These are phyloP conservation scores for Eristalis pertinax DNA, from an alignment of 2,888 invertebrate species.

Conservation along the genomic window DNA sequence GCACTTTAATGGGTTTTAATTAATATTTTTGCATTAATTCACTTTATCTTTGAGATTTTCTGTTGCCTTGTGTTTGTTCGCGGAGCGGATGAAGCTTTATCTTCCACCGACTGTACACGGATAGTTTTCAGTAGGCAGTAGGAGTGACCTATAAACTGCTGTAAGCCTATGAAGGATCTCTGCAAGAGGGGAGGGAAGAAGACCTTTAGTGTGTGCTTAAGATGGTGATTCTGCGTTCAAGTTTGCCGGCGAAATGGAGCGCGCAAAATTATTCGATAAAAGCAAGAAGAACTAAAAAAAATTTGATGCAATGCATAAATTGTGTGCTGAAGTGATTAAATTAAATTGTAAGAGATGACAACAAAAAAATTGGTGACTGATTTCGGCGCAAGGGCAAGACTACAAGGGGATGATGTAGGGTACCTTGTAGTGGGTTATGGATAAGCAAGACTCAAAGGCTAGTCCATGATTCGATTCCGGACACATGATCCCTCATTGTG, in stretches of 20 bases:
- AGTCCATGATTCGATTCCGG: too few species aligned
- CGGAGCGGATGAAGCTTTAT: background rate
- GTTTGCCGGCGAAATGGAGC: background rate
- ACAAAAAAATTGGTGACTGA: too few species aligned
- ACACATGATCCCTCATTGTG: too few species aligned
- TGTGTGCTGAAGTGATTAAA: background rate
- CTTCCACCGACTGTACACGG: background rate
- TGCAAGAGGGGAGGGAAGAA: slow-evolving; percentile 12
- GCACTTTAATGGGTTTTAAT: slow-evolving; percentile 45
- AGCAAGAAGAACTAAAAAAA: background rate
- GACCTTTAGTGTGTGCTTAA: background rate
- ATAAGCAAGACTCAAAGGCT: too few species aligned
- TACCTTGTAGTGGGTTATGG: too few species aligned
- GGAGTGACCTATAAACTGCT: background rate
- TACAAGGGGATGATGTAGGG: too few species aligned
- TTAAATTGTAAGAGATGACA: background rate
- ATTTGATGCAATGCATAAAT: background rate
- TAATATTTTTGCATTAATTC: slow-evolving; percentile 45
- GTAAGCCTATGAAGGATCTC: background rate
- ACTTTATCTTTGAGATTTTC: slow-evolving; percentile 17
- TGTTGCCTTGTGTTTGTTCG: background rate
- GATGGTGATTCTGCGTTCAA: background rate
- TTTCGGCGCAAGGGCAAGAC: too few species aligned
- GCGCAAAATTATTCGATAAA: background rate
- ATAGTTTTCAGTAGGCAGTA: slow-evolving; percentile 9